phyloP scores from a whole-genome alignment of 2,888 invertebrate species.

The Pimpla rufipes region DNA sequence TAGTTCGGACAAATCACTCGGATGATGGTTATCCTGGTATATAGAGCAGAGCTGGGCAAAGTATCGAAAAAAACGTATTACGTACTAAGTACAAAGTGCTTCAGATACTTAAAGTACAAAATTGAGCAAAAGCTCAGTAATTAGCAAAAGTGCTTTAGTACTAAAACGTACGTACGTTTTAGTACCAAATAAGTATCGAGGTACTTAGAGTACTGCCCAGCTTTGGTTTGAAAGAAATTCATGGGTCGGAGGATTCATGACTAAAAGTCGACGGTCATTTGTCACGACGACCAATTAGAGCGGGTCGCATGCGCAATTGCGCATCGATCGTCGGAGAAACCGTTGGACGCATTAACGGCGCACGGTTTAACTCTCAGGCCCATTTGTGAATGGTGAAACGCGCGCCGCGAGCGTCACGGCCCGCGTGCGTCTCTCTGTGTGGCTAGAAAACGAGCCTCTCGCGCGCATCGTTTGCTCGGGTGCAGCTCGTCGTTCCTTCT shows the following conservation, averaged over 20 bases:
- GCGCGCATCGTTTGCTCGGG: neutral
- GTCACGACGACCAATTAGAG: conserved; percentile 80
- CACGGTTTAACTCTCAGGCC: conserved; percentile 73
- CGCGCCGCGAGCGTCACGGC: conserved; percentile 35
- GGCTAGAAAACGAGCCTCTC: conserved; percentile 41
- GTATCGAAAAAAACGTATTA: too few relatives aligned
- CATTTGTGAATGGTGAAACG: conserved; percentile 74
- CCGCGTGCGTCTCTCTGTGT: conserved; percentile 15
- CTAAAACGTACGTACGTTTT: too few relatives aligned
- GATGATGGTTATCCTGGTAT: too few relatives aligned
- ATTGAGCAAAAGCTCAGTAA: too few relatives aligned
- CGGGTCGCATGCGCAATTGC: conserved; percentile 59
- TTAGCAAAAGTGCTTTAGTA: too few relatives aligned
- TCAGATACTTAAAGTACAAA: too few relatives aligned
- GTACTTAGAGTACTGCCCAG: too few relatives aligned
- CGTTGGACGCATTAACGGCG: conserved; percentile 76
- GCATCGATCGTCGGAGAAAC: conserved; percentile 78
- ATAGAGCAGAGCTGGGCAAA: too few relatives aligned
- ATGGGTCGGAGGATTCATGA: neutral
- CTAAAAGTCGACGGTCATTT: conserved; percentile 52
- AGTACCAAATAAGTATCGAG: too few relatives aligned
- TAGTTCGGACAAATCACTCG: too few relatives aligned
- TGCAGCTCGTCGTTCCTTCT: conserved; percentile 35
- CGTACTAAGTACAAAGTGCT: too few relatives aligned
- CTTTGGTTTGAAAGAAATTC: neutral